Evolutionary conservation across 2,888 invertebrate genomes (phyloP).

Genomic region (Agrilus biguttatus): DNA sequence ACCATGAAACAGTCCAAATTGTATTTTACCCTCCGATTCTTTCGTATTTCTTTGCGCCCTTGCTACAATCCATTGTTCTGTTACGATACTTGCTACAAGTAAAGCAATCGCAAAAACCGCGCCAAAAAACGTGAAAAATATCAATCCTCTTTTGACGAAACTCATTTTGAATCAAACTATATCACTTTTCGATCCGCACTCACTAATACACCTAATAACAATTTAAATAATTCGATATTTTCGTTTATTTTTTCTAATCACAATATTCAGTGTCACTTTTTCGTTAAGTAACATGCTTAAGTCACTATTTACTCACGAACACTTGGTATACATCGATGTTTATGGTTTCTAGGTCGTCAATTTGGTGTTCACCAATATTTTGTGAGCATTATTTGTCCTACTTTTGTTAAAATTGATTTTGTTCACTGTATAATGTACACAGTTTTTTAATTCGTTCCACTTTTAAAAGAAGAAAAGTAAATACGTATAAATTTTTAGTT

Average conservation of each 20-base stretch:
- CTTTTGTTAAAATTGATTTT: too few relatives aligned
- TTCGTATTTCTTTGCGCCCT: slow-evolving; percentile 49
- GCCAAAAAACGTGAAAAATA: slow-evolving; percentile 69
- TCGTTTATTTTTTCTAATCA: too few relatives aligned
- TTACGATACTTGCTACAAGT: slow-evolving; percentile 67
- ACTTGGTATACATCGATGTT: too few relatives aligned
- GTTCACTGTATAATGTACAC: too few relatives aligned
- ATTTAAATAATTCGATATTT: too few relatives aligned
- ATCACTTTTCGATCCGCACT: neutral
- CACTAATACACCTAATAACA: neutral
- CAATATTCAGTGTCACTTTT: too few relatives aligned
- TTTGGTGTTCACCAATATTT: too few relatives aligned
- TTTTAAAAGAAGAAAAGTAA: too few relatives aligned
- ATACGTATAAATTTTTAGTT: too few relatives aligned
- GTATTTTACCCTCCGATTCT: slow-evolving; percentile 58
- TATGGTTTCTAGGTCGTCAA: too few relatives aligned
- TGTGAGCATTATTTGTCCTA: too few relatives aligned
- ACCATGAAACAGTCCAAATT: slow-evolving; percentile 80
- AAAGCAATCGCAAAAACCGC: slow-evolving; percentile 64
- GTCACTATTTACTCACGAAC: neutral
- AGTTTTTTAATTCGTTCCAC: too few relatives aligned
- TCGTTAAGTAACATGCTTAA: neutral
- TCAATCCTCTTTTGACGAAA: slow-evolving; percentile 61
- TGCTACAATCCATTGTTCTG: slow-evolving; percentile 72
- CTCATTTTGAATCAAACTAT: slow-evolving; percentile 37